Evolutionary conservation across 2,888 invertebrate species (phyloP).

Genomic region (Drosophila aldrichi): DNA sequence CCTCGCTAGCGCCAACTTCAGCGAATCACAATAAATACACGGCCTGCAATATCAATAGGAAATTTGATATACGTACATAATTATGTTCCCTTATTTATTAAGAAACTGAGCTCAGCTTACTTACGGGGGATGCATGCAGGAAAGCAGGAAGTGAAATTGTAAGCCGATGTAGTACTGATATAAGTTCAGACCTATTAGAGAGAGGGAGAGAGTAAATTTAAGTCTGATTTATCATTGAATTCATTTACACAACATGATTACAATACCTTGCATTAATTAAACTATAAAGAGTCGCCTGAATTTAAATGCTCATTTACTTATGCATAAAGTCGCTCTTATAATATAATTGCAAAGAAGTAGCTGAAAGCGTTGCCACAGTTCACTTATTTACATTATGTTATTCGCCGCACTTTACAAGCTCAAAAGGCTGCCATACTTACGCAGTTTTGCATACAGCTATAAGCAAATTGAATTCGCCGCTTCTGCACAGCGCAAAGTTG

Average conservation of each 20-base stretch:
- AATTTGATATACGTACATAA: background rate
- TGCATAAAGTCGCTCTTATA: background rate
- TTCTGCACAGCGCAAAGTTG: background rate
- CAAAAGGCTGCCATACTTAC: background rate
- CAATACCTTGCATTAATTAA: background rate
- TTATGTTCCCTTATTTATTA: background rate
- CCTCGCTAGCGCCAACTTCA: background rate
- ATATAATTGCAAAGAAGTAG: background rate
- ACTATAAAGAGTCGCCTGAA: background rate
- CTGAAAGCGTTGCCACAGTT: background rate
- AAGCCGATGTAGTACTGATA: too few relatives aligned
- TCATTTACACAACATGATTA: background rate
- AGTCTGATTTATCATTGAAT: too few relatives aligned
- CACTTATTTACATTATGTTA: background rate
- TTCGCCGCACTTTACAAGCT: background rate
- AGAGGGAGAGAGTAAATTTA: too few relatives aligned
- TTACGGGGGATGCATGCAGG: background rate
- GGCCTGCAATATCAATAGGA: constrained; percentile 24
- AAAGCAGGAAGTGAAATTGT: background rate
- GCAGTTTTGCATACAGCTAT: background rate
- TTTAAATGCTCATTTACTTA: background rate
- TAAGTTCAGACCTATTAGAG: too few relatives aligned
- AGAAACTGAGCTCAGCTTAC: constrained; percentile 6
- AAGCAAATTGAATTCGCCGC: background rate
- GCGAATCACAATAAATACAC: constrained; percentile 19